Evolutionary conservation across 2,797 vertebrate species (phyloP).

Genomic region (Numenius phaeopus): DNA sequence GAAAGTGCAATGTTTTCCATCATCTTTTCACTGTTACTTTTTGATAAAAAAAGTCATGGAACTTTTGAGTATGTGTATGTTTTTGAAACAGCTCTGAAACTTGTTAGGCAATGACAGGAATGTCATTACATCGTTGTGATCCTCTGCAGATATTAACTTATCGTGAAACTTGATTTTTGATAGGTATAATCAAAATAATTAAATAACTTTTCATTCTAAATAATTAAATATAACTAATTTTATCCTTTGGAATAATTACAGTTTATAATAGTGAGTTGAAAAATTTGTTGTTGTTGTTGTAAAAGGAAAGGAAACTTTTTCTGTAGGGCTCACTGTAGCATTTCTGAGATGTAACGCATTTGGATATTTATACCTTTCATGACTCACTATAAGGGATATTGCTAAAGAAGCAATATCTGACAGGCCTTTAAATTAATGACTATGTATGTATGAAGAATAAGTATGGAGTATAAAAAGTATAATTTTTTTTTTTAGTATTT

Average conservation of each 20-base stretch:
- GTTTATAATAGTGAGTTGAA: not conserved
- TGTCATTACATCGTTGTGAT: rapidly evolving
- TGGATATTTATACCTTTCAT: not conserved
- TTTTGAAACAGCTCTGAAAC: not conserved
- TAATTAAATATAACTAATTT: not conserved
- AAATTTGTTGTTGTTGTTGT: not conserved
- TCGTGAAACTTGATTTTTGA: not conserved
- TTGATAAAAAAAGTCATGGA: not conserved
- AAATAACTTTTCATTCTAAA: not conserved
- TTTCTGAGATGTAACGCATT: not conserved
- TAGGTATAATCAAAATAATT: not conserved
- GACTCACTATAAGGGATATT: not conserved
- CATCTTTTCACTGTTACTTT: not conserved
- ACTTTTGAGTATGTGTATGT: not conserved
- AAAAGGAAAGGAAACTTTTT: not conserved
- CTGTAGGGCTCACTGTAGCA: not conserved
- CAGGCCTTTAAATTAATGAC: not conserved
- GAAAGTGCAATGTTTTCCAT: not conserved
- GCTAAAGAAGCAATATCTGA: not conserved
- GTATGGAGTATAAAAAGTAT: not conserved
- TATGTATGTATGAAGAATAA: not conserved
- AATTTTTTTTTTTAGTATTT: not conserved
- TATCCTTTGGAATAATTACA: not conserved
- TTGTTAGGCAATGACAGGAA: not conserved
- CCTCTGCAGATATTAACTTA: not conserved